These are phyloP conservation scores for Dendrolimus pini DNA, from an alignment of 2,888 invertebrate genomes.

Conservation along the genomic window DNA sequence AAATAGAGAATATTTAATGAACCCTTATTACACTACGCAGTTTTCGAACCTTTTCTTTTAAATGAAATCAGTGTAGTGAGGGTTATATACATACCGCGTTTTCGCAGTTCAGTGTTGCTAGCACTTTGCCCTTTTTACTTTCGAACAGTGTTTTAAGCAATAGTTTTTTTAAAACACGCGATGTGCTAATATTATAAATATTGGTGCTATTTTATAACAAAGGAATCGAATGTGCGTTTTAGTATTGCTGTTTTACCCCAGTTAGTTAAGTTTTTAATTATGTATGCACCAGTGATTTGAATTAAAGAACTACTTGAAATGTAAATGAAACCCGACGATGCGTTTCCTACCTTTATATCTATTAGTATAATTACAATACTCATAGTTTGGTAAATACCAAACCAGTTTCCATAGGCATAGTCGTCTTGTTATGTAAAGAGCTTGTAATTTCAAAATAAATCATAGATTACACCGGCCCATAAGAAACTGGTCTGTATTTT, in stretches of 20 bases:
- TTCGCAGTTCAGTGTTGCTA: conserved; percentile 51
- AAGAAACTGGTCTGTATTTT: too few relatives aligned
- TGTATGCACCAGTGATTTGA: conserved; percentile 62
- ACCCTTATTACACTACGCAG: too few relatives aligned
- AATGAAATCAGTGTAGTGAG: too few relatives aligned
- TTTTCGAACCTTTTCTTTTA: too few relatives aligned
- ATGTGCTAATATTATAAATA: conserved; percentile 61
- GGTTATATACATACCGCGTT: neutral
- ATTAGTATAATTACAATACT: too few relatives aligned
- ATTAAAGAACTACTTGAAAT: conserved; percentile 12
- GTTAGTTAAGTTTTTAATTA: conserved; percentile 20
- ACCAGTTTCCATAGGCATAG: too few relatives aligned
- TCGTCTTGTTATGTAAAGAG: too few relatives aligned
- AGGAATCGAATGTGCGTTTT: conserved; percentile 41
- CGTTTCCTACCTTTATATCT: too few relatives aligned
- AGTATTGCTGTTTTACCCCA: conserved; percentile 31
- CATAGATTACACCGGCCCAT: too few relatives aligned
- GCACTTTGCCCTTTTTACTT: conserved; percentile 33
- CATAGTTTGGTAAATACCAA: too few relatives aligned
- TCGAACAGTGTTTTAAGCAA: conserved; percentile 37
- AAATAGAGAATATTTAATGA: too few relatives aligned
- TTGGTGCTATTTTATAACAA: conserved; percentile 67
- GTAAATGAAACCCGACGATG: conserved; percentile 12
- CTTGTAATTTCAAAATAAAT: too few relatives aligned
- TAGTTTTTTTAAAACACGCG: conserved; percentile 34